Base-by-base conservation (phyloP, 2,113 vertebrate genomes). In the Gambusia affinis region DNA sequence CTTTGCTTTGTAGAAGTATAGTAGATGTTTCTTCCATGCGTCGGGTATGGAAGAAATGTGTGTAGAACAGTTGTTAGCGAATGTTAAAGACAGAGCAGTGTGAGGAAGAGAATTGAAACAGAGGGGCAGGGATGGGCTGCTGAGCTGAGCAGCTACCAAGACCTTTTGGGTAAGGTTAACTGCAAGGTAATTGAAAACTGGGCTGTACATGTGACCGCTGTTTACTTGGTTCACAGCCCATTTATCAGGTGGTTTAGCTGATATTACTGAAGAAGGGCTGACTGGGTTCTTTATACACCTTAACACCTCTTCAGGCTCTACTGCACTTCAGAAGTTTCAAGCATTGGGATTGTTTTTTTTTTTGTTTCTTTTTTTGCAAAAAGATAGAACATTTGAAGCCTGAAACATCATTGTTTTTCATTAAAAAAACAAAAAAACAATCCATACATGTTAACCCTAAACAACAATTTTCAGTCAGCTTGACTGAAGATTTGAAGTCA, bases 171-270 rank as follows among this genome's bases (percentile, higher is more conserved):
- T 1, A 61, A 76, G 93, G 91, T 93, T 92, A 92, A 91, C 89
- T 71, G 60, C 82, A 57, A 82, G 83, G 88, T 92, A 93, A 92
- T 92, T 91, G 92, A 92, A 93, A 91, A 89, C 61, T 68, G 77
- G 83, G 76, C 80, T 19, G 66, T 82, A 85, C 88, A 75, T 86
- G 84, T 86, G 90, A 81, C 89, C 83, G 74, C 88, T 91, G 89
- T 91, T 92, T 90, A 91, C 90, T 88, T 72, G 72, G 86, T 93
- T 93, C 91, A 93, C 82, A 84, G 83, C 81, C 84, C 86, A 85
- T 90, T 92, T 92, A 90, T 89, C 85, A 91, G 88, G 79, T 83
- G 85, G 82, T 89, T 88, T 89, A 87, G 82, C 87, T 87, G 85
- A 89, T 92, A 87, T 81, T 84, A 79, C 83, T 79, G 79, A 69